Percentiles rank a stretch among this genome's conserved stretches.
Conservation (phyloP, 92 coral and sea anemone species). For the Diadumene lineata region DNA sequence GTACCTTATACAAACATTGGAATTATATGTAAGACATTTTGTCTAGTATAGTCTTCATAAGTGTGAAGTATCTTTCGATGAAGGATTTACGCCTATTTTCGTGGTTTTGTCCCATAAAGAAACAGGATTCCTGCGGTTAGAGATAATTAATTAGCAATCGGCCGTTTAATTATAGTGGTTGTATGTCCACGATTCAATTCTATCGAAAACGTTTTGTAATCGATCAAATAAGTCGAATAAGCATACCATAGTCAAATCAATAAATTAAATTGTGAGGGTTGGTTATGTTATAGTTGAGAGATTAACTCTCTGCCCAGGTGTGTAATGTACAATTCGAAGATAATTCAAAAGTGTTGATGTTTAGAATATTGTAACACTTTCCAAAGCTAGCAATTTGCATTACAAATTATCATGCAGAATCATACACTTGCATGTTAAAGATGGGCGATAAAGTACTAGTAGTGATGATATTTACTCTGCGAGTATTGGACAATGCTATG, state of each 20-base stretch:
- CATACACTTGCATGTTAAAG: background rate
- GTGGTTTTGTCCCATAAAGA: background rate
- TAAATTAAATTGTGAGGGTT: no score
- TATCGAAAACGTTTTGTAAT: no score
- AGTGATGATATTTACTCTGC: background rate
- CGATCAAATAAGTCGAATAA: background rate
- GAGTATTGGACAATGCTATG: background rate
- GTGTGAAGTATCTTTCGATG: background rate
- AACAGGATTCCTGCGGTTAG: background rate
- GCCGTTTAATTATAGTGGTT: constrained; percentile 1
- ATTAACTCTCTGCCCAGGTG: no score
- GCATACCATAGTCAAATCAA: background rate
- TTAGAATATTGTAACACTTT: background rate
- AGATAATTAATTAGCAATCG: constrained; percentile 12
- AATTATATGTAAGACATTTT: no score
- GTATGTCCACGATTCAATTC: background rate
- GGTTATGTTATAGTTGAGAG: no score
- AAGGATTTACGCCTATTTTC: background rate
- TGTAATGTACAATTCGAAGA: background rate
- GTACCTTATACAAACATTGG: background rate
- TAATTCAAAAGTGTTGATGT: background rate
- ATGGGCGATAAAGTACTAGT: background rate
- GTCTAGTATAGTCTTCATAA: background rate
- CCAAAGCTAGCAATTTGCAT: background rate
- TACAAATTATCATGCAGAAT: background rate